Conservation (phyloP, 2,888 invertebrate species). For the Apotomis turbidana region DNA sequence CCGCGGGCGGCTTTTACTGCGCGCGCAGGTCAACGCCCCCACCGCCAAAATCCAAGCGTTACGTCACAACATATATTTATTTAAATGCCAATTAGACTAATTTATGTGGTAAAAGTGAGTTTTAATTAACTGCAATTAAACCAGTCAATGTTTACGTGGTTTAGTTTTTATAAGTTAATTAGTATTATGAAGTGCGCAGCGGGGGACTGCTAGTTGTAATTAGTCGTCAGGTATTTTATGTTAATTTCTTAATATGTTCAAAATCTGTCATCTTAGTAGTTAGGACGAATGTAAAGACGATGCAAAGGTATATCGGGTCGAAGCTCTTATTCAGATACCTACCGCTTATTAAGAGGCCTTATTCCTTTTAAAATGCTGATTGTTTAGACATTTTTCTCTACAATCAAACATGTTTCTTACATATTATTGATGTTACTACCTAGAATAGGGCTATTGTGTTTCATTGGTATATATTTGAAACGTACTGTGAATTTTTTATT, state of each 20-base stretch:
- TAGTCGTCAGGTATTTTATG: neutral
- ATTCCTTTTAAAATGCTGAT: too few species aligned
- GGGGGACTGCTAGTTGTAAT: neutral
- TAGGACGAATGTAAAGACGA: too few species aligned
- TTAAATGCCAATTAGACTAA: constrained; percentile 11
- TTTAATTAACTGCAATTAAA: constrained; percentile 3
- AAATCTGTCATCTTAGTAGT: too few species aligned
- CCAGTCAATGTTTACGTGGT: neutral
- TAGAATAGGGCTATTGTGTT: too few species aligned
- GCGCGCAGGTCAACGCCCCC: constrained; percentile 62
- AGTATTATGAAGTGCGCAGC: neutral
- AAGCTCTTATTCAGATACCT: too few species aligned
- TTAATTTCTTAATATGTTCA: neutral
- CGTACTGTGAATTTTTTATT: too few species aligned
- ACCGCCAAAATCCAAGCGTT: constrained; percentile 61
- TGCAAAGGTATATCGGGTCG: too few species aligned
- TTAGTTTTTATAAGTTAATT: neutral
- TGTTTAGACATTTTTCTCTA: too few species aligned
- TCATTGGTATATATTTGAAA: too few species aligned
- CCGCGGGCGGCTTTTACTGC: constrained; percentile 74
- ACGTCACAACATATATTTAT: constrained; percentile 41
- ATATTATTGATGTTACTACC: too few species aligned
- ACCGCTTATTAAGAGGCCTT: too few species aligned
- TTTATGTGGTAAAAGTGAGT: constrained; percentile 3
- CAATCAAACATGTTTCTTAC: too few species aligned